These are phyloP conservation scores for Trachurus trachurus DNA, from an alignment of 2,797 vertebrate species.

Conservation along the genomic window DNA sequence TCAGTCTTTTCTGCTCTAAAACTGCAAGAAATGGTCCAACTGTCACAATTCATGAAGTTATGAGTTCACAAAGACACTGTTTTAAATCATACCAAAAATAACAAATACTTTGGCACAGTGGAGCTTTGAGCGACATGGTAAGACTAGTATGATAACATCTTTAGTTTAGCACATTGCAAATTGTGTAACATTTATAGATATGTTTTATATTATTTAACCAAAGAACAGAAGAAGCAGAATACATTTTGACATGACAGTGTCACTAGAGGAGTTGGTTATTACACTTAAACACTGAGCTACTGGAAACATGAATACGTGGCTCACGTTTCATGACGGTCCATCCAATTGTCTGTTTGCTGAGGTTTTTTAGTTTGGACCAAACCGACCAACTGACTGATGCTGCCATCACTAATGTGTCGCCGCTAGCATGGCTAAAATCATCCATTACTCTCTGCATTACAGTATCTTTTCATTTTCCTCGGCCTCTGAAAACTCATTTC, in stretches of 20 bases:
- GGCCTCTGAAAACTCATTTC: conserved; percentile 62
- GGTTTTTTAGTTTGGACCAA: conserved; percentile 18
- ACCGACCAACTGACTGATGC: conserved; percentile 1
- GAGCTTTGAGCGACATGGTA: neutral
- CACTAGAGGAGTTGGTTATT: neutral
- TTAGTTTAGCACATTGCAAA: neutral
- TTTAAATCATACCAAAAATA: neutral
- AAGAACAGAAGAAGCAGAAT: neutral
- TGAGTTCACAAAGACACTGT: neutral
- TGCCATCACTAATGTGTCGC: neutral
- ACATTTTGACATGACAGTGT: neutral
- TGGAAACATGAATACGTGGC: neutral
- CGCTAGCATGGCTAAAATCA: conserved; percentile 42
- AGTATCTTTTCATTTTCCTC: conserved; percentile 68
- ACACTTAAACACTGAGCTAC: neutral
- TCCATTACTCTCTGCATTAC: conserved; percentile 59
- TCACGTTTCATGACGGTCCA: neutral
- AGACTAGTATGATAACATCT: neutral
- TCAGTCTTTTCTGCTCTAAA: neutral
- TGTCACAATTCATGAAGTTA: neutral
- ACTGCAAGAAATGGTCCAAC: neutral
- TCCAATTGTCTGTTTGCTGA: conserved; percentile 6
- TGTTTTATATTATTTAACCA: neutral
- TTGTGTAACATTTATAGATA: neutral
- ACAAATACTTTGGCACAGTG: neutral